Evolutionary conservation across 2,113 vertebrate genomes (phyloP).

Genomic region (Miniopterus natalensis): DNA sequence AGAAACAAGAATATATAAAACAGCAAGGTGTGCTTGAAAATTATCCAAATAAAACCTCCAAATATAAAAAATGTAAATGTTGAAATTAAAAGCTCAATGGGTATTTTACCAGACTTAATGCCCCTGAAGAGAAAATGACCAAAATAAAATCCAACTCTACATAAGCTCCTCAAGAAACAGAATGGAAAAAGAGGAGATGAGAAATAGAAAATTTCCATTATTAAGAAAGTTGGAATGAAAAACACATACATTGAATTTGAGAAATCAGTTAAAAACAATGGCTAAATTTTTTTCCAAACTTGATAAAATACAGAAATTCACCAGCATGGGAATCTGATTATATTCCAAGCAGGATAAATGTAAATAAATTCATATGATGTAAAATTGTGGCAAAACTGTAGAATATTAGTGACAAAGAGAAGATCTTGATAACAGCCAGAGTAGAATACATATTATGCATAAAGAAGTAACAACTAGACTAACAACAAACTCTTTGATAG

Average conservation of each 20-base stretch:
- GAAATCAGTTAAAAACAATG: background rate
- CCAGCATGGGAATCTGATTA: background rate
- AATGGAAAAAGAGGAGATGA: background rate
- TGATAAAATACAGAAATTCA: background rate
- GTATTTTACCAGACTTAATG: conserved; percentile 27
- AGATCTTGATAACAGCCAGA: background rate
- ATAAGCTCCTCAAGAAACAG: background rate
- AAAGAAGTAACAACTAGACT: background rate
- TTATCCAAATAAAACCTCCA: background rate
- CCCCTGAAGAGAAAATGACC: background rate
- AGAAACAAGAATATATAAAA: conserved; percentile 21
- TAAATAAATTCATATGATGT: background rate
- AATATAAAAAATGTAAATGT: background rate
- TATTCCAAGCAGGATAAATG: background rate
- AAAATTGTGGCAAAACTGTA: background rate
- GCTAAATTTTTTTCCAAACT: background rate
- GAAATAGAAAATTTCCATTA: background rate
- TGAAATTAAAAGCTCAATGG: background rate
- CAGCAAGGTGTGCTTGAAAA: conserved; percentile 5
- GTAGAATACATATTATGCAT: background rate
- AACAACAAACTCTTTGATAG: background rate
- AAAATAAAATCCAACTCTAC: background rate
- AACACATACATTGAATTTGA: background rate
- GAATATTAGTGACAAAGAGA: background rate
- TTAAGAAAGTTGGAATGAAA: background rate